phyloP scores from a whole-genome alignment of 2,797 vertebrate genomes.

The Eleutherodactylus coqui region DNA sequence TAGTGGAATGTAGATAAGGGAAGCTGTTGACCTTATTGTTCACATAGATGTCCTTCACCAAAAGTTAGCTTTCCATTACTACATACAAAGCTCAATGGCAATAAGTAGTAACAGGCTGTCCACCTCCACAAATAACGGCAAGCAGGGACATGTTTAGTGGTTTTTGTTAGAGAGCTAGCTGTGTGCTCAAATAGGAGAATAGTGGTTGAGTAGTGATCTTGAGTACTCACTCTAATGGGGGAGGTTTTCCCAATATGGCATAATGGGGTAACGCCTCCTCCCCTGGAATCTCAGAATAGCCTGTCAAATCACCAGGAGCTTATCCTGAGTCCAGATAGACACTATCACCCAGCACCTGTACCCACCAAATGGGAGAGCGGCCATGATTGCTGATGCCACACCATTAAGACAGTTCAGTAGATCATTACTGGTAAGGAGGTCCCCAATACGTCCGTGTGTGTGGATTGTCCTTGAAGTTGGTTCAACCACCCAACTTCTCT shows the following conservation, averaged over 20 bases:
- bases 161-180: too few species aligned
- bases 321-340: too few species aligned
- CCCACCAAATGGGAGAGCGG: neutral
- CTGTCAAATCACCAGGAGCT: too few species aligned
- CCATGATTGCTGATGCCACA: neutral
- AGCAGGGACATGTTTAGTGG: neutral
- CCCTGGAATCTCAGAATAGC: too few species aligned
- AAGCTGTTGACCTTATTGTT: slow-evolving; percentile 45
- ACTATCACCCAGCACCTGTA: too few species aligned
- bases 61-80: slow-evolving; percentile 10
- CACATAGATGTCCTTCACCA: slow-evolving; percentile 31
- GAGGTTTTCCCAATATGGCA: too few species aligned
- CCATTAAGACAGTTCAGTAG: neutral
- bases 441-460: neutral
- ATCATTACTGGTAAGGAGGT: neutral
- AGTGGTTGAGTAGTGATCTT: too few species aligned
- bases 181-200: too few species aligned
- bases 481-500: neutral
- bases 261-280: too few species aligned
- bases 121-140: neutral
- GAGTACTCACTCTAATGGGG: too few species aligned
- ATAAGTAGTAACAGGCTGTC: neutral
- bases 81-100: neutral
- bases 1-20: slow-evolving; percentile 54
- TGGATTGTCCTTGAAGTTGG: neutral